phyloP scores from a whole-genome alignment of 2,888 invertebrate genomes.

The Metacarcinus magister region DNA sequence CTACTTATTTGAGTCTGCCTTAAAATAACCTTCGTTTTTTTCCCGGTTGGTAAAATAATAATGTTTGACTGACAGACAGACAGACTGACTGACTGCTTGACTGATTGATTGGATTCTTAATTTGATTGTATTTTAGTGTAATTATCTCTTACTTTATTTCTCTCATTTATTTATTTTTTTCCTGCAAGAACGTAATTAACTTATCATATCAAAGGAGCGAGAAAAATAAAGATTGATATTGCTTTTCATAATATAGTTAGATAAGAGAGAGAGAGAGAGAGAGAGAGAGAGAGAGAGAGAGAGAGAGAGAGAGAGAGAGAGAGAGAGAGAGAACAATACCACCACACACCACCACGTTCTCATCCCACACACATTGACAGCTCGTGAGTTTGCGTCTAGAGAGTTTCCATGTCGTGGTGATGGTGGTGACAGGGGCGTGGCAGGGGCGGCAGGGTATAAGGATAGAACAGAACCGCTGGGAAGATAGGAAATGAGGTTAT shows the following conservation, averaged over 20 bases:
- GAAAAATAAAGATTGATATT: background rate
- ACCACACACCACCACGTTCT: background rate
- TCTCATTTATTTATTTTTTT: background rate
- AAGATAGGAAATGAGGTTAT: background rate
- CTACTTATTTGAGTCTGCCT: too few species aligned
- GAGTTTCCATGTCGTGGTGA: background rate
- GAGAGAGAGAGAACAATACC: constrained; percentile 17
- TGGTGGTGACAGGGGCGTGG: background rate
- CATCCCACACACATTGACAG: background rate
- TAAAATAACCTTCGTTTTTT: too few species aligned
- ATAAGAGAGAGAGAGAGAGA: constrained; percentile 42
- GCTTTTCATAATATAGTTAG: background rate
- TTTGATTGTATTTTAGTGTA: background rate
- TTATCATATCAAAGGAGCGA: background rate
- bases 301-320: background rate
- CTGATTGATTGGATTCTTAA: background rate
- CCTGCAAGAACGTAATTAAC: background rate
- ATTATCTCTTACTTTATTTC: background rate
- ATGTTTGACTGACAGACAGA: background rate
- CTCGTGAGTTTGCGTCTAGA: background rate
- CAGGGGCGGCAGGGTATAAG: background rate
- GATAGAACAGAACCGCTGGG: background rate
- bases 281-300: constrained; percentile 32
- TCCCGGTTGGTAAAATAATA: too few species aligned
- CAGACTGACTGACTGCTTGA: background rate